Conservation (phyloP, 2,888 invertebrate genomes). For the Pyrrhia umbra region DNA sequence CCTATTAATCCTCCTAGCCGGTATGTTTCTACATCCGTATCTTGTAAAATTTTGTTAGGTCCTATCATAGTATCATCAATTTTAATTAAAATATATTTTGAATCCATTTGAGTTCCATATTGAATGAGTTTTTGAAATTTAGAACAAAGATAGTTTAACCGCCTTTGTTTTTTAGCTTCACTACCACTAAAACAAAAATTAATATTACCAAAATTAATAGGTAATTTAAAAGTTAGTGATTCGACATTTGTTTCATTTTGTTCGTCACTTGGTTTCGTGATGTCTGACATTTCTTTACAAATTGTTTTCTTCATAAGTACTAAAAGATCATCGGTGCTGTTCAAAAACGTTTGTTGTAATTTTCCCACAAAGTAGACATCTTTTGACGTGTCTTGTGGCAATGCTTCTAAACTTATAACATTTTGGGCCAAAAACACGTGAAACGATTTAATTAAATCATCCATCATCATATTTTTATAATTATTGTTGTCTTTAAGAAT, state of each 20-base stretch:
- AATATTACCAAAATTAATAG: constrained; percentile 30
- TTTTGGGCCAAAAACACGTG: constrained; percentile 33
- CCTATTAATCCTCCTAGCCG: constrained; percentile 44
- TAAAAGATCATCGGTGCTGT: constrained; percentile 14
- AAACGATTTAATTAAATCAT: constrained; percentile 33
- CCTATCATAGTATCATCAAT: constrained; percentile 33
- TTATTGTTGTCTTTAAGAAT: constrained; percentile 23
- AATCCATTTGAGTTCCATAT: not conserved
- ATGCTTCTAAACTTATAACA: constrained; percentile 3
- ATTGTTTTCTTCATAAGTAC: constrained; percentile 9
- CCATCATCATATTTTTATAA: constrained; percentile 30
- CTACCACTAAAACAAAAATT: constrained; percentile 21
- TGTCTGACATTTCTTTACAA: constrained; percentile 3
- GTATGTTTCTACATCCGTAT: constrained; percentile 22
- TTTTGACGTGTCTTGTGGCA: not conserved
- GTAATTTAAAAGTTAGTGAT: constrained; percentile 32
- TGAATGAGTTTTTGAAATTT: constrained; percentile 22
- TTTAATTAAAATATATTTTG: constrained; percentile 18
- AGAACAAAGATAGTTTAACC: constrained; percentile 16
- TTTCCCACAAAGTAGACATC: not conserved
- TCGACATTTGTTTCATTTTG: constrained; percentile 6
- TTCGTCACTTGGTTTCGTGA: not conserved
- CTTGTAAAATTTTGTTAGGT: constrained; percentile 20
- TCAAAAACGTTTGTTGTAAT: constrained; percentile 23
- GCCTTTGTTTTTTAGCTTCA: constrained; percentile 16